Evolutionary conservation across 2,113 vertebrate species (phyloP), one percentile per base, ranked within the genome.

Genomic region (Archilochus colubris): DNA sequence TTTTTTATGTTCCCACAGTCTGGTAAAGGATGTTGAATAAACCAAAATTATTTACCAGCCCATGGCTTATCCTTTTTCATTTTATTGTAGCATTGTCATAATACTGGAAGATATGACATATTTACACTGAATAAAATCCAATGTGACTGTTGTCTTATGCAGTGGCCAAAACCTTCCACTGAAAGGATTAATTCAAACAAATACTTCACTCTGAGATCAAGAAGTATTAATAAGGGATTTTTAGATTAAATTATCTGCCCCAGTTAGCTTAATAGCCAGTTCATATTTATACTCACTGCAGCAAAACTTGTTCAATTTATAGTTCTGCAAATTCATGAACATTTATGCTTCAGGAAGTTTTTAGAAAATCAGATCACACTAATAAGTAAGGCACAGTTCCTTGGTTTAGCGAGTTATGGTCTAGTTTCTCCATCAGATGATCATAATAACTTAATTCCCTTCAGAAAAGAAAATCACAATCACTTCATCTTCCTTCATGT

Each of bases 261-360:
- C 44, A 54, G 67, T 88, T 97, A 96, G 89, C 91, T 96, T 94
- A 96, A 96, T 86, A 95, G 27, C 9, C 74, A 74, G 51, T 67
- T 95, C 67, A 91, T 94, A 96, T 93, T 97, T 96, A 92, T 70
- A 93, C 78, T 91, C 68, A 89, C 31, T 91, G 53, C 74, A 96
- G 76, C 43, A 96, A 96, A 97, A 91, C 89, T 36, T 88, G 68
- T 91, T 95, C 94, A 74, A 92, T 93, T 96, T 96, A 81, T 75
- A 95, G 24, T 95, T 97, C 61, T 95, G 89, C 94, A 96, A 97
- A 95, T 97, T 94, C 83, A 94, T 92, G 96, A 95, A 96, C 81
- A 88, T 94, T 93, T 66, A 91, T 57, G 55, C 82, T 96, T 95
- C 86, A 61, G 58, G 48, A 87, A 88, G 48, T 82, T 95, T 93